Conservation (phyloP, 2,888 invertebrate species). For the Auanema freiburgensis region DNA sequence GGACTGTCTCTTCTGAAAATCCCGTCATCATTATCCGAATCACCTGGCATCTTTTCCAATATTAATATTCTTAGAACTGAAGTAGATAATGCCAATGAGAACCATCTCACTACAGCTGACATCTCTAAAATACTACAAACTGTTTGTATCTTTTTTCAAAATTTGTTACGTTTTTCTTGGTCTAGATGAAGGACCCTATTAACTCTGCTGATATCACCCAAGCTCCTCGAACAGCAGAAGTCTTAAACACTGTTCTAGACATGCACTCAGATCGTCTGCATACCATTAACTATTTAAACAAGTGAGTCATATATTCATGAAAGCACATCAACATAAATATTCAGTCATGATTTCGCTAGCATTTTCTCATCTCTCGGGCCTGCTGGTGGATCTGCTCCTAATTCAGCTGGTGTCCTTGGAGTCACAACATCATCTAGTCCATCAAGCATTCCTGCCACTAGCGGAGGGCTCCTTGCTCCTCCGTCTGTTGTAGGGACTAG, state of each 20-base stretch:
- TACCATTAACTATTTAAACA: constrained; percentile 38
- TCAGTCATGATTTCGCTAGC: constrained; percentile 30
- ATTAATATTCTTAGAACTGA: constrained; percentile 48
- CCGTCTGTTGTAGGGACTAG: constrained; percentile 24
- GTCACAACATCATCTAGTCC: constrained; percentile 5
- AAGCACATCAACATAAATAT: neutral
- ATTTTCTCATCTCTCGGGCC: constrained; percentile 36
- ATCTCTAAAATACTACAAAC: constrained; percentile 34
- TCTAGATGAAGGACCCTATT: constrained; percentile 3
- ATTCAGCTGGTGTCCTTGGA: constrained; percentile 44
- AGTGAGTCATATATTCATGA: constrained; percentile 17
- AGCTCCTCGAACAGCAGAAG: constrained; percentile 62
- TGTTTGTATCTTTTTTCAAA: neutral
- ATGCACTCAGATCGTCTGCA: constrained; percentile 54
- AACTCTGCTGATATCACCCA: constrained; percentile 22
- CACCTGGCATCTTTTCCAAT: constrained; percentile 60
- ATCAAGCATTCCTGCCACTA: constrained; percentile 25
- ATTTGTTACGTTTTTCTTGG: neutral
- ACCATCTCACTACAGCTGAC: constrained; percentile 44
- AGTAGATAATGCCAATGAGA: constrained; percentile 29
- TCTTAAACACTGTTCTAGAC: constrained; percentile 61
- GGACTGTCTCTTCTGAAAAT: constrained; percentile 31
- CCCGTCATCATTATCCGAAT: constrained; percentile 37
- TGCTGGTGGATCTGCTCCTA: constrained; percentile 42
- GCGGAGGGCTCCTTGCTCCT: constrained; percentile 27